Conservation (phyloP, 2,113 vertebrate genomes). For the Pseudonaja textilis region DNA sequence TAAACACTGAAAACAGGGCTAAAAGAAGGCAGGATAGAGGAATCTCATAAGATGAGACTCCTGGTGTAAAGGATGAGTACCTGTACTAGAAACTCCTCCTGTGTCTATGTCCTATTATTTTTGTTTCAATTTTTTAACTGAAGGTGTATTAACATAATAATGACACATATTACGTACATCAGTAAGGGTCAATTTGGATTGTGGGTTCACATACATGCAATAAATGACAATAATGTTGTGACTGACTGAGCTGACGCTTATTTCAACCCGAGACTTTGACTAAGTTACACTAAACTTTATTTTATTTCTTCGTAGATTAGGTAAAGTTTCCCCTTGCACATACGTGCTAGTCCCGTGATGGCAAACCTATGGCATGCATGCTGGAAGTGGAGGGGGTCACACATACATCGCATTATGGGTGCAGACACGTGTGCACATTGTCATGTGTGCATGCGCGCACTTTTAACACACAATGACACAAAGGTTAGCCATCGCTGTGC, state of each 20-base stretch:
- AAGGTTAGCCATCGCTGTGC: too few relatives aligned
- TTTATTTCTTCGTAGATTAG: background rate
- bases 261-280: background rate
- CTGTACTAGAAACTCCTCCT: background rate
- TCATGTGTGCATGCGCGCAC: too few relatives aligned
- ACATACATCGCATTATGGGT: too few relatives aligned
- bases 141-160: background rate
- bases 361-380: too few relatives aligned
- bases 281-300: background rate
- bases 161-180: background rate
- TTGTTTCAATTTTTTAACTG: background rate
- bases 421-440: too few relatives aligned
- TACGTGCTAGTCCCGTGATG: too few relatives aligned
- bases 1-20: background rate
- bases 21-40: background rate
- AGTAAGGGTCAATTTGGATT: background rate
- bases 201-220: background rate
- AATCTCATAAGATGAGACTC: background rate
- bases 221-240: background rate
- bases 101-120: background rate
- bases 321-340: too few relatives aligned
- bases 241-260: background rate
- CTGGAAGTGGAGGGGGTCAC: too few relatives aligned
- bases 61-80: background rate
- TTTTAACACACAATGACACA: too few relatives aligned